phyloP scores from a whole-genome alignment of 2,797 vertebrate species.

The Gymnoscopelus microlampas region DNA sequence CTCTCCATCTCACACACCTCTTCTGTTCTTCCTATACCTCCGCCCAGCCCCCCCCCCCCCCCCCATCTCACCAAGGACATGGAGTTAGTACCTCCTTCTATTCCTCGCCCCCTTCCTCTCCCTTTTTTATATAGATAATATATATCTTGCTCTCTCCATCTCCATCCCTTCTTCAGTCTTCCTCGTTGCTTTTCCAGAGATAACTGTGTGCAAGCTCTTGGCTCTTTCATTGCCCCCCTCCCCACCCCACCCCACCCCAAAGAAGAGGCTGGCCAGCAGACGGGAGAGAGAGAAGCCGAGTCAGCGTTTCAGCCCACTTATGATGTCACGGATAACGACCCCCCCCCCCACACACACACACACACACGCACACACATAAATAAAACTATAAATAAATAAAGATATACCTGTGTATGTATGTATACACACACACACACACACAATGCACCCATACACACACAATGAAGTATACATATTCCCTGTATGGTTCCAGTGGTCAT shows the following conservation, averaged over 20 bases:
- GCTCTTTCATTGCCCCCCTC: slow-evolving; percentile 66
- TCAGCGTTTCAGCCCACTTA: slow-evolving; percentile 78
- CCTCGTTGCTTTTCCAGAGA: slow-evolving; percentile 62
- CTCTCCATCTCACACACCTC: too few relatives aligned
- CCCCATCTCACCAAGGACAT: too few relatives aligned
- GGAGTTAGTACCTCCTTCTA: too few relatives aligned
- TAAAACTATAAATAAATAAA: too few relatives aligned
- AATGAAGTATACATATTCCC: not conserved
- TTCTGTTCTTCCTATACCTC: too few relatives aligned
- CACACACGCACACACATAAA: slow-evolving; percentile 18
- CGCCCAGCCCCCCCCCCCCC: too few relatives aligned
- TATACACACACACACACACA: not conserved
- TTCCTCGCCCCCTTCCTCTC: slow-evolving; percentile 22
- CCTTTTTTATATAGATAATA: slow-evolving; percentile 21
- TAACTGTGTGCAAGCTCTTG: slow-evolving; percentile 67
- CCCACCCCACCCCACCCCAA: slow-evolving; percentile 42
- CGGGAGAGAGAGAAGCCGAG: slow-evolving; percentile 69
- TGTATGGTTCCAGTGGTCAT: not conserved
- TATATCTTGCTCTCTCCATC: slow-evolving; percentile 18
- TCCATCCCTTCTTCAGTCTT: slow-evolving; percentile 28
- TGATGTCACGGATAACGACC: slow-evolving; percentile 75
- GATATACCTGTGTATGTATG: too few relatives aligned
- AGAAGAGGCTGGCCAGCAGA: slow-evolving; percentile 75
- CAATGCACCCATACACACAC: slow-evolving; percentile 13
- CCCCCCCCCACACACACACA: slow-evolving; percentile 51